These are phyloP conservation scores for Petrolisthes cinctipes DNA, from an alignment of 2,888 invertebrate genomes.

Conservation along the genomic window DNA sequence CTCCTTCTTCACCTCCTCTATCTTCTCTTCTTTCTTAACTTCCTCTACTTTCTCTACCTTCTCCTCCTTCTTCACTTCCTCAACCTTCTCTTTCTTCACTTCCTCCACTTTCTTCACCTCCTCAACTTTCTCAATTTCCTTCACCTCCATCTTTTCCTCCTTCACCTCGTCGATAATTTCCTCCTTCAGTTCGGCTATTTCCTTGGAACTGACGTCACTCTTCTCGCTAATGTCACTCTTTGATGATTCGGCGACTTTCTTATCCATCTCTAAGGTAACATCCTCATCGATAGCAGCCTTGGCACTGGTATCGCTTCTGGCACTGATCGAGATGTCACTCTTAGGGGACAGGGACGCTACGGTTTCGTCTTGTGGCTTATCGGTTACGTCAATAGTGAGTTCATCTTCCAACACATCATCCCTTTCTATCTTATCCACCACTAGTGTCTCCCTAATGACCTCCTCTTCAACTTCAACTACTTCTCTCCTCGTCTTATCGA, in stretches of 20 bases:
- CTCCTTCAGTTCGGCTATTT: slow-evolving; percentile 14
- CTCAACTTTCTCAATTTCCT: neutral
- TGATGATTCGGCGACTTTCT: slow-evolving; percentile 39
- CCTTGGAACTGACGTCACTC: slow-evolving; percentile 45
- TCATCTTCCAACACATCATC: slow-evolving; percentile 17
- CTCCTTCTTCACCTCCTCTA: neutral
- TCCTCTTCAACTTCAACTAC: neutral
- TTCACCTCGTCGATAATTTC: slow-evolving; percentile 21
- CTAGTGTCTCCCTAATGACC: neutral
- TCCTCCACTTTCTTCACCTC: neutral
- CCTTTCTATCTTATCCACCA: neutral
- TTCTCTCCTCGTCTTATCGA: slow-evolving; percentile 5
- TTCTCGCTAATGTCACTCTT: slow-evolving; percentile 55
- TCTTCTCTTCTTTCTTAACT: neutral
- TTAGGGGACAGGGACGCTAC: slow-evolving; percentile 39
- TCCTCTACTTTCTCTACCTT: neutral
- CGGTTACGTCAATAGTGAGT: slow-evolving; percentile 30
- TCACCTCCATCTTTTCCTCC: slow-evolving; percentile 13
- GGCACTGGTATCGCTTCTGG: slow-evolving; percentile 42
- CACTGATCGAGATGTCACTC: slow-evolving; percentile 50
- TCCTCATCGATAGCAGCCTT: slow-evolving; percentile 32
- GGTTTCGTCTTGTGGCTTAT: slow-evolving; percentile 39
- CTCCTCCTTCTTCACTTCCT: slow-evolving; percentile 1
- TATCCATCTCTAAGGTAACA: slow-evolving; percentile 31
- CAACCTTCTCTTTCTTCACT: slow-evolving; percentile 4